phyloP scores from a whole-genome alignment of 2,888 invertebrate species.

The Zeuzera pyrina region DNA sequence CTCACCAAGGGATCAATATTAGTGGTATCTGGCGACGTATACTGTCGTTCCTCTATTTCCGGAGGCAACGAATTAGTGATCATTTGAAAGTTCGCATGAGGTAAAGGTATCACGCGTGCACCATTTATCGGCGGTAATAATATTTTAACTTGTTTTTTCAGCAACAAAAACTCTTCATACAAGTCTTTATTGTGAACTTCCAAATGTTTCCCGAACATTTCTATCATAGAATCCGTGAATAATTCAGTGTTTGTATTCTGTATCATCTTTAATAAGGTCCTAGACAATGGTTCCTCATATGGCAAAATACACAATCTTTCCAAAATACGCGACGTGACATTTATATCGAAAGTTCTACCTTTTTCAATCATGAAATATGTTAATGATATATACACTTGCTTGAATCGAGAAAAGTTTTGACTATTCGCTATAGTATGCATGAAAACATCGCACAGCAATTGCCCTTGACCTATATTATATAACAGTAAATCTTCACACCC shows the following conservation, averaged over 20 bases:
- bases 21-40: slow-evolving; percentile 47
- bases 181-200: slow-evolving; percentile 17
- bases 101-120: not conserved
- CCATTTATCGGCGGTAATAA: not conserved
- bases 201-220: slow-evolving; percentile 33
- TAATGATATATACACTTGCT: slow-evolving; percentile 38
- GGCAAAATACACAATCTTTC: slow-evolving; percentile 50
- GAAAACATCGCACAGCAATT: slow-evolving; percentile 35
- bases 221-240: slow-evolving; percentile 29
- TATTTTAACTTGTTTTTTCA: slow-evolving; percentile 11
- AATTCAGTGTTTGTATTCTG: slow-evolving; percentile 31
- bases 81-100: not conserved
- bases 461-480: slow-evolving; percentile 10
- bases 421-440: slow-evolving; percentile 39
- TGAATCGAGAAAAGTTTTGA: slow-evolving; percentile 54
- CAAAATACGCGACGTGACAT: slow-evolving; percentile 33
- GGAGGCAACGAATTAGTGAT: slow-evolving; percentile 4
- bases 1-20: slow-evolving; percentile 43
- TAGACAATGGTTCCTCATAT: slow-evolving; percentile 28
- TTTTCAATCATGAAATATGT: slow-evolving; percentile 31
- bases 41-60: slow-evolving; percentile 18
- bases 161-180: slow-evolving; percentile 19
- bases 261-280: slow-evolving; percentile 34
- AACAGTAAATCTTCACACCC: slow-evolving; percentile 30
- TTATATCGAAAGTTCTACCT: slow-evolving; percentile 24